Evolutionary conservation across 2,888 invertebrate genomes (phyloP).

Genomic region (Coleophora deauratella): DNA sequence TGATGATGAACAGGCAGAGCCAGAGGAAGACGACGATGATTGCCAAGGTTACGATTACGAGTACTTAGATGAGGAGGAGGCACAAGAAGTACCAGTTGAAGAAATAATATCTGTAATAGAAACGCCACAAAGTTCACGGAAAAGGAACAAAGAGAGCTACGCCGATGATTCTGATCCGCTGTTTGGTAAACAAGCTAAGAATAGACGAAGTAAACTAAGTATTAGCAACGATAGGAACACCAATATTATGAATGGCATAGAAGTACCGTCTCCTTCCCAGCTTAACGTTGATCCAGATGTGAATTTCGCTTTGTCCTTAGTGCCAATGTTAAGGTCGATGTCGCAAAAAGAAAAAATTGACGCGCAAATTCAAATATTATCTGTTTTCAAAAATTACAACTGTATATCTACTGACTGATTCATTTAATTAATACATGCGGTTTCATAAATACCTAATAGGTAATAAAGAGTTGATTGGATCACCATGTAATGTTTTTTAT

Average conservation of each 20-base stretch:
- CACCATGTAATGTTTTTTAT: too few relatives aligned
- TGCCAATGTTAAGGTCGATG: constrained; percentile 5
- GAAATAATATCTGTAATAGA: neutral
- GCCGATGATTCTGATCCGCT: neutral
- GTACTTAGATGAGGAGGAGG: neutral
- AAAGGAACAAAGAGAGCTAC: neutral
- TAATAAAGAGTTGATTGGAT: too few relatives aligned
- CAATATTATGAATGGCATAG: too few relatives aligned
- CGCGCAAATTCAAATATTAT: constrained; percentile 7
- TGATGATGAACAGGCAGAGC: neutral
- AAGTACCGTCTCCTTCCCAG: neutral
- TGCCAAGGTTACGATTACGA: neutral
- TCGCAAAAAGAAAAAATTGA: constrained; percentile 1
- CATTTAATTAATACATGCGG: too few relatives aligned
- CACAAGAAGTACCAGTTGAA: too few relatives aligned
- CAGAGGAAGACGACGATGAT: neutral
- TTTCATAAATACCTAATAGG: too few relatives aligned
- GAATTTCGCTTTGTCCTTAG: constrained; percentile 8
- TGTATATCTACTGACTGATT: too few relatives aligned
- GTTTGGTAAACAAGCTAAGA: neutral
- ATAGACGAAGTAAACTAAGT: too few relatives aligned
- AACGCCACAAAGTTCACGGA: neutral
- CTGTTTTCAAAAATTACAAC: constrained; percentile 1
- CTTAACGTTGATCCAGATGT: constrained; percentile 5
- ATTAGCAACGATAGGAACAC: too few relatives aligned